These are phyloP conservation scores for Mesorhabditis spiculigera DNA, from an alignment of 2,888 invertebrate species.

Conservation along the genomic window DNA sequence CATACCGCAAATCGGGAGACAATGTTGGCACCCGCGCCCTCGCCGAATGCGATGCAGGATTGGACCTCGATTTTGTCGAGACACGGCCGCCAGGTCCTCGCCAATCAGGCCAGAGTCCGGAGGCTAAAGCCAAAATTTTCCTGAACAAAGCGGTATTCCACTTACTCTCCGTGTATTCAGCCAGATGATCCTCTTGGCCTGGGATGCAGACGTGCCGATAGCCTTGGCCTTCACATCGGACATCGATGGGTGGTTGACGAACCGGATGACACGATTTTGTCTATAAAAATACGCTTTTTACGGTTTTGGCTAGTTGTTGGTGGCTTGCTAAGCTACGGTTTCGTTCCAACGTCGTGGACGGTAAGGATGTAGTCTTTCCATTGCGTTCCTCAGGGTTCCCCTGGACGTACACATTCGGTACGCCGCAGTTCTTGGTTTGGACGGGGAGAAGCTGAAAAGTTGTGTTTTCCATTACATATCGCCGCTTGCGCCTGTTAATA, in stretches of 20 bases:
- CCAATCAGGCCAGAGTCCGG: slow-evolving; percentile 78
- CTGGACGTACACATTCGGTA: slow-evolving; percentile 41
- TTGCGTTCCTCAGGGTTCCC: slow-evolving; percentile 38
- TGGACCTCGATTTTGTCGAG: slow-evolving; percentile 75
- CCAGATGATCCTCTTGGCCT: slow-evolving; percentile 79
- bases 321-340: slow-evolving; percentile 60
- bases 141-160: background rate
- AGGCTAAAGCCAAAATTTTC: slow-evolving; percentile 63
- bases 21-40: slow-evolving; percentile 83
- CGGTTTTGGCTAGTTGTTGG: slow-evolving; percentile 1
- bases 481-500: too few relatives aligned
- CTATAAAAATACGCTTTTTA: slow-evolving; percentile 62
- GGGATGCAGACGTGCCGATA: slow-evolving; percentile 80
- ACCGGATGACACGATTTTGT: slow-evolving; percentile 78
- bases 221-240: slow-evolving; percentile 74
- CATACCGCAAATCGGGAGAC: slow-evolving; percentile 75
- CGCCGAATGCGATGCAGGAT: slow-evolving; percentile 79
- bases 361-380: slow-evolving; percentile 78
- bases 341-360: slow-evolving; percentile 79
- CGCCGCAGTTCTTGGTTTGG: slow-evolving; percentile 35
- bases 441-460: slow-evolving; percentile 37
- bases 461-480: too few relatives aligned
- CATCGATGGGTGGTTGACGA: slow-evolving; percentile 79
- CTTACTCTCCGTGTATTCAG: slow-evolving; percentile 52
- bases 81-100: slow-evolving; percentile 76